Percentiles rank a stretch among this genome's conserved stretches.
These are phyloP conservation scores for Rhynchonycteris naso DNA, from an alignment of 2,797 vertebrate species.

Conservation along the genomic window DNA sequence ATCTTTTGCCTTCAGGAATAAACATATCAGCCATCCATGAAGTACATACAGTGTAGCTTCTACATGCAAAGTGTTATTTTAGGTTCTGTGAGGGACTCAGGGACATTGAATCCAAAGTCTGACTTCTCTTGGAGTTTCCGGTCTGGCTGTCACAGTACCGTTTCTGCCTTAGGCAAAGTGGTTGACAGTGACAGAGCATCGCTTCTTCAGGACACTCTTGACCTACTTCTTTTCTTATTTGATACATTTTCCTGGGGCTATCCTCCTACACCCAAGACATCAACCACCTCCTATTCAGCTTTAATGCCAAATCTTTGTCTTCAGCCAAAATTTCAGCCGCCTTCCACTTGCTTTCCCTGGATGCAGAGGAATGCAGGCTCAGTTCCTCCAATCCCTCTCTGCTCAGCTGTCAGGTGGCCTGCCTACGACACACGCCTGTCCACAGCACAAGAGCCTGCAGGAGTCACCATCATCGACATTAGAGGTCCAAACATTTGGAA, in stretches of 20 bases:
- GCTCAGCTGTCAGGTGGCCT: fast-evolving
- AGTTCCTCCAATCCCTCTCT: neutral
- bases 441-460: fast-evolving
- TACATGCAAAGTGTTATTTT: neutral
- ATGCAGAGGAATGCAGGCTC: neutral
- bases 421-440: neutral
- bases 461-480: neutral
- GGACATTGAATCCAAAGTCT: neutral
- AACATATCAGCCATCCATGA: neutral
- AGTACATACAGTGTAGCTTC: neutral
- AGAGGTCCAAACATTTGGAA: neutral
- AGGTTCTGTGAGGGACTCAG: neutral
- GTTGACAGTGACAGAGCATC: fast-evolving
- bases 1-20: neutral
- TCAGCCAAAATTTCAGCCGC: neutral
- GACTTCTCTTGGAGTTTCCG: neutral
- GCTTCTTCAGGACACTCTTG: neutral
- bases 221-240: neutral
- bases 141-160: neutral
- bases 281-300: neutral
- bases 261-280: neutral
- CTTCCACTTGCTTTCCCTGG: neutral
- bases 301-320: neutral
- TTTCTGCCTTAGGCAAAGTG: neutral
- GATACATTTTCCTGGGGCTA: neutral